Evolutionary conservation across 2,888 invertebrate species (phyloP), one percentile per base, ranked within the genome.

Genomic region (Lingula anatina): DNA sequence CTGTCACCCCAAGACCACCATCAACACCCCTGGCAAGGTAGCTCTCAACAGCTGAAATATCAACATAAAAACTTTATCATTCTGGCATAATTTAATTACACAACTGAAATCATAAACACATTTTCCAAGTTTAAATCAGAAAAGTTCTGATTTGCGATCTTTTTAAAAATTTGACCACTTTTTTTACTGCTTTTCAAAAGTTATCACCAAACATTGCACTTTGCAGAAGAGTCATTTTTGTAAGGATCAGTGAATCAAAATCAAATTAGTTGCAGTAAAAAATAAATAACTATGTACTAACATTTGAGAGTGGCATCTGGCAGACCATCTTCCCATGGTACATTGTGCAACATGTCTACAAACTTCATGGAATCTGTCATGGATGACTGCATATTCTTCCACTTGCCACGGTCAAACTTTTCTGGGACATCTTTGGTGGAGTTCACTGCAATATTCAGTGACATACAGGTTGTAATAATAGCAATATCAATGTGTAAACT

Each of bases 341-440:
- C 69, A 54, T 75, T 75, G 56, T 75, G 75, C 44, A 77, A 51
- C 69, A 76, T 73, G 57, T 76, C 76, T 4, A 75, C 73, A 66
- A 75, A 77, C 62, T 74, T 75, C 41, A 61, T 57, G 0, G 70
- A 62, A 54, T 77, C 76, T 28, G 55, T 62, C 74, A 77, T 73
- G 4, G 71, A 66, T 46, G 59, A 61, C 53, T 67, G 67, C 68
- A 75, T 75, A 40, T 62, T 60, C 57, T 76, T 76, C 77, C 77
- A 77, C 39, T 64, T 65, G 7, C 60, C 48, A 23, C 70, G 55
- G 55, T 74, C 73, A 51, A 74, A 66, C 27, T 65, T 56, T 36
- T 67, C 68, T 25, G 59, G 47, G 1, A 56, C 58, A 28, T 67
- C 65, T 52, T 63, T 63, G 31, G 49, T 41, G 43, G 9, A 15